Percentiles rank a stretch among this genome's conserved stretches.
These are phyloP conservation scores for Boloria euphrosyne DNA, from an alignment of 2,888 invertebrate genomes.

Conservation along the genomic window DNA sequence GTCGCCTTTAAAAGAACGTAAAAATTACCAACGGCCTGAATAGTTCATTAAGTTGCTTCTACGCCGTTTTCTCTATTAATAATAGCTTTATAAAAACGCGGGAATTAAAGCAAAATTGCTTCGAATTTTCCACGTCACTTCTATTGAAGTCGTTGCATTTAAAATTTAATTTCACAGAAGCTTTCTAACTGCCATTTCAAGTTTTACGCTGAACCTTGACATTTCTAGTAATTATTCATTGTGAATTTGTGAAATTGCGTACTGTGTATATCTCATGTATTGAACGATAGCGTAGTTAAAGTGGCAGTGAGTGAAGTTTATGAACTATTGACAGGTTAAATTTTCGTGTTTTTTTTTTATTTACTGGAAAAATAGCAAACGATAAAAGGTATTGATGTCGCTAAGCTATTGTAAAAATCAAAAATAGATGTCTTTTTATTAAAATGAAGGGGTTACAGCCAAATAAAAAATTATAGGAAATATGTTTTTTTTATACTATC, in stretches of 20 bases:
- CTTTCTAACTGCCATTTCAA: constrained; percentile 17
- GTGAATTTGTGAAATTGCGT: background rate
- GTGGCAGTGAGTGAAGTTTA: too few relatives aligned
- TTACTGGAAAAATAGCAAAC: too few relatives aligned
- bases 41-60: constrained; percentile 47
- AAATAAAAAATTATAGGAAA: too few relatives aligned
- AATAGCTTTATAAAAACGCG: constrained; percentile 30
- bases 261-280: too few relatives aligned
- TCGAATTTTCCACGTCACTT: constrained; percentile 31
- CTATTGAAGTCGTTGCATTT: constrained; percentile 32
- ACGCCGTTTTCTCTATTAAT: constrained; percentile 29
- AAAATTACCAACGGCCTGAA: constrained; percentile 42
- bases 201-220: constrained; percentile 13
- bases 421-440: too few relatives aligned
- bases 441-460: too few relatives aligned
- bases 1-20: constrained; percentile 33
- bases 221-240: constrained; percentile 16
- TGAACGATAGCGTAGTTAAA: too few relatives aligned
- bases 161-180: constrained; percentile 25
- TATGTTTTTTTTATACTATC: too few relatives aligned
- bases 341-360: too few relatives aligned
- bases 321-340: too few relatives aligned
- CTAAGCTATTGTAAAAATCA: too few relatives aligned
- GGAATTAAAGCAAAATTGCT: constrained; percentile 32
- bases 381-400: too few relatives aligned